Percentiles rank a stretch among this genome's conserved stretches.
Evolutionary conservation across 2,797 vertebrate genomes (phyloP).

Genomic region (Salmo trutta): DNA sequence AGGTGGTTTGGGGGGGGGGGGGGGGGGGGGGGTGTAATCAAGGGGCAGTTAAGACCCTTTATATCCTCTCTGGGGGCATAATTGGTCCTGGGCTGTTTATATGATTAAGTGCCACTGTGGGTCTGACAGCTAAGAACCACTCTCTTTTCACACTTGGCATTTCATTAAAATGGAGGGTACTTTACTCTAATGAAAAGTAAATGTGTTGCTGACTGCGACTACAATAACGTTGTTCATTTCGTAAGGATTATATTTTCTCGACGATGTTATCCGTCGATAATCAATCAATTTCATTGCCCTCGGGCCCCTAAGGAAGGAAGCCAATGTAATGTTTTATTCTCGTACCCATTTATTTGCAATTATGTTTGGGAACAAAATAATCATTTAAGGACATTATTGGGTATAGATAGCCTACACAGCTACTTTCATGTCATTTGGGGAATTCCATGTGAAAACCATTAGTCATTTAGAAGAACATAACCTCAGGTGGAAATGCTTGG

Average conservation of each 20-base stretch:
- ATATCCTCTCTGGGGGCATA: constrained; percentile 54
- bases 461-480: constrained; percentile 17
- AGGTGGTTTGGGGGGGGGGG: constrained; percentile 35
- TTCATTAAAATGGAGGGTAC: constrained; percentile 63
- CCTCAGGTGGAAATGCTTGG: constrained; percentile 2
- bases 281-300: constrained; percentile 64
- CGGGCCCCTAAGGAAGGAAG: constrained; percentile 43
- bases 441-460: constrained; percentile 32
- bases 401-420: constrained; percentile 23
- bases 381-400: constrained; percentile 19
- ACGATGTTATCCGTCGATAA: constrained; percentile 57
- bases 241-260: constrained; percentile 58
- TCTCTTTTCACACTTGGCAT: constrained; percentile 55
- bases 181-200: constrained; percentile 69
- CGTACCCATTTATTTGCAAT: constrained; percentile 62
- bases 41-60: constrained; percentile 65
- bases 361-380: constrained; percentile 55
- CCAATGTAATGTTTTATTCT: constrained; percentile 62
- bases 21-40: constrained; percentile 50
- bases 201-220: constrained; percentile 56
- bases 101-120: constrained; percentile 67
- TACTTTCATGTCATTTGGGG: constrained; percentile 34
- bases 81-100: constrained; percentile 67
- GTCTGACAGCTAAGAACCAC: constrained; percentile 60
- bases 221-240: constrained; percentile 65